phyloP scores from a whole-genome alignment of 2,888 invertebrate species.

The Erebia aethiops region DNA sequence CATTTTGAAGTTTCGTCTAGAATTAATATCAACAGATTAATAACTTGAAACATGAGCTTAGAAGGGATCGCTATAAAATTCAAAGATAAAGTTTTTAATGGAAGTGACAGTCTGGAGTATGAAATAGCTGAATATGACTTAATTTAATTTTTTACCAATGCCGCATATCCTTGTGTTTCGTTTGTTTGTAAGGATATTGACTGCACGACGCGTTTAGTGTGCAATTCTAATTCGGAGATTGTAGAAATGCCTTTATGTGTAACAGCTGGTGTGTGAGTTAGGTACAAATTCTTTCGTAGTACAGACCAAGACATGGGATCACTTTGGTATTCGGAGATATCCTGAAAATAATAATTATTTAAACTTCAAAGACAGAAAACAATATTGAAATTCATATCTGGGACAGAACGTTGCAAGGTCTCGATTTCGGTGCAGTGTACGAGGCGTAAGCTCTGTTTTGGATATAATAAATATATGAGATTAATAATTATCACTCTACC shows the following conservation, averaged over 20 bases:
- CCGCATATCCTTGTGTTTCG: slow-evolving; percentile 31
- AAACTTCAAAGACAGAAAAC: too few species aligned
- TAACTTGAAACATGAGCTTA: background rate
- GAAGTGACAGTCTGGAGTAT: background rate
- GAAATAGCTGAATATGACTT: background rate
- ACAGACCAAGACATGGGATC: slow-evolving; percentile 28
- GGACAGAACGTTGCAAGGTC: too few species aligned
- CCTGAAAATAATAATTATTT: slow-evolving; percentile 25
- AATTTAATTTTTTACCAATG: slow-evolving; percentile 38
- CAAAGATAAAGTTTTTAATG: too few species aligned
- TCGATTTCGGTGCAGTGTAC: too few species aligned
- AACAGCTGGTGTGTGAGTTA: slow-evolving; percentile 22
- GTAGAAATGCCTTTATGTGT: slow-evolving; percentile 24
- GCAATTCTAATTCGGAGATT: slow-evolving; percentile 32
- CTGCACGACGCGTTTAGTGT: slow-evolving; percentile 42
- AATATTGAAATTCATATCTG: too few species aligned
- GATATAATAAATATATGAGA: too few species aligned
- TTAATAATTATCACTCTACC: too few species aligned
- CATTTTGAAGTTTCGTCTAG: slow-evolving; percentile 41
- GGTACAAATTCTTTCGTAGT: slow-evolving; percentile 44
- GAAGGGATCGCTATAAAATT: background rate
- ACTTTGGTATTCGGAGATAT: slow-evolving; percentile 5
- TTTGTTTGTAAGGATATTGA: slow-evolving; percentile 43
- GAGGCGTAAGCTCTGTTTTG: too few species aligned
- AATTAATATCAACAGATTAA: background rate